Evolutionary conservation across 2,888 invertebrate species (phyloP), one percentile per base, ranked within the genome.

Genomic region (Drosophila aldrichi): DNA sequence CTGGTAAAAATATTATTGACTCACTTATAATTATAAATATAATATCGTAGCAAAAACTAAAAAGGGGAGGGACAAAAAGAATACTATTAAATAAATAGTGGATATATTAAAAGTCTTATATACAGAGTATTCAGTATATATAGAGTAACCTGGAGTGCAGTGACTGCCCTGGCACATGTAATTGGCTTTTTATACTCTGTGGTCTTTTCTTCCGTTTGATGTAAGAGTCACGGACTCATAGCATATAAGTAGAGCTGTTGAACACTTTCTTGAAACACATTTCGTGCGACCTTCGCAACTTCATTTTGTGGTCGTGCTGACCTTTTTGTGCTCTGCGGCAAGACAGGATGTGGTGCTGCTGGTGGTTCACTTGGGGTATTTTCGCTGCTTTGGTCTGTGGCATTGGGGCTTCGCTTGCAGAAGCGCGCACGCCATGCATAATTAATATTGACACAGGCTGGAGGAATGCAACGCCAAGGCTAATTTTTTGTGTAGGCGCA

Each of bases 401-500:
- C 61, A 55, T 43, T 54, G 60, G 32, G 22, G 7, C 14, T 8
- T 29, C 44, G 25, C 16, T 20, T 16, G 51, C 32, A 25, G 34
- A 38, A 25, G 32, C 38, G 55, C 46, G 44, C 51, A 43, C 36
- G 46, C 60, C 16, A 70, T 87, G 71, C 89, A 84, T 84, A 87
- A 87, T 89, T 87, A 84, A 84, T 87, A 87, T 87, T 84, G 84
- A 83, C 84, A 83, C 69, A 79, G 71, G 68, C 67, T 54, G 49
- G 56, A 51, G 60, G 48, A 74, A 72, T 87, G 88, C 89, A 84
- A 61, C 88, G 81, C 71, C 88, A 84, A 84, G 89, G 89, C 77
- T 84, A 84, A 84, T 84, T 89, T 81, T 69, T 62, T 54, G 54
- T 40, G 40, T 81, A 74, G 82, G 79, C 79, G 73, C 88, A 74